Base-by-base conservation (phyloP, 2,113 vertebrate genomes). In the Anhinga anhinga region DNA sequence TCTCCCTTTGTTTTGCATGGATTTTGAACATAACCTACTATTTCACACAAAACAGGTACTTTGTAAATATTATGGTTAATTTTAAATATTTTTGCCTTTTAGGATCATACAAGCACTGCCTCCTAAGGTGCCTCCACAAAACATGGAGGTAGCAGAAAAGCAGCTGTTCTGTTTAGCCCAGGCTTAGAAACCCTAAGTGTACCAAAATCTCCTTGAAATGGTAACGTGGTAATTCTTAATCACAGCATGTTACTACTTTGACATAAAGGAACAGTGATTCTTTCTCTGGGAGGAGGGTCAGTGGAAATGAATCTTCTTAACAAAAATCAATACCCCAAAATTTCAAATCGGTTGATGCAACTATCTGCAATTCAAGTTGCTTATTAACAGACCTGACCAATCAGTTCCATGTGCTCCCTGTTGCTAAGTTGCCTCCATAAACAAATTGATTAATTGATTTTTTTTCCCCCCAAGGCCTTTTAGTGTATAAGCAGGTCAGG, bases 361-460 rank as follows among this genome's bases (percentile, higher is more conserved):
- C 94, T 97, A 94, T 96, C 94, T 97, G 95, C 95, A 96, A 87
- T 98, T 96, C 78, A 94, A 87, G 85, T 96, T 92, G 66, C 91
- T 97, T 96, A 95, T 98, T 98, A 98, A 90, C 88, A 83, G 96
- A 94, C 63, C 70, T 13, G 17, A 72, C 96, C 96, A 97, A 70
- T 95, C 82, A 63, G 84, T 93, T 88, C 38, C 21, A 2, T 78
- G 89, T 72, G 78, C 87, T 97, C 91, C 90, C 90, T 92, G 85
- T 97, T 97, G 97, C 97, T 98, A 97, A 97, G 95, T 90, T 96
- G 96, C 97, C 94, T 98, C 91, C 71, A 96, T 96, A 98, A 98
- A 98, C 97, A 97, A 96, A 97, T 96, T 97, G 97, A 98, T 98
- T 97, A 97, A 98, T 98, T 95, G 98, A 97, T 98, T 98, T 94